Percentiles rank a stretch among this genome's conserved stretches.
Evolutionary conservation across 2,113 vertebrate genomes (phyloP).

Genomic region (Peromyscus maniculatus): DNA sequence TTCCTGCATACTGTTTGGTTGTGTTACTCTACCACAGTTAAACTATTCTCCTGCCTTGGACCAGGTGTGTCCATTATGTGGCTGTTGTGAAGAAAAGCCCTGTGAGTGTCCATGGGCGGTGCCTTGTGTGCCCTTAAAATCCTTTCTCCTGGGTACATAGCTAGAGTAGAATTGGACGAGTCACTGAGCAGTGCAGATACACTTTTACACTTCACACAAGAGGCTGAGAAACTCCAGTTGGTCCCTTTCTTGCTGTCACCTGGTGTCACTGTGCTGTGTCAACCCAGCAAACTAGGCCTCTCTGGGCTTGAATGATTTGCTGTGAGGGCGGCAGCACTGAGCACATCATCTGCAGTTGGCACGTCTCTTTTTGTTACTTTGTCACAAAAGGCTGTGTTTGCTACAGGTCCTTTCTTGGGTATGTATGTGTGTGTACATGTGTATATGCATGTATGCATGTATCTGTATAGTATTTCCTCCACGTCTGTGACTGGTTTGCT

Average conservation of each 20-base stretch:
- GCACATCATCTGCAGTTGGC: background rate
- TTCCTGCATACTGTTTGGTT: background rate
- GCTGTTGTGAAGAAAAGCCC: background rate
- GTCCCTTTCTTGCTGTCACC: background rate
- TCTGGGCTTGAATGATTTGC: constrained; percentile 39
- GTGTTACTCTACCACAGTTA: background rate
- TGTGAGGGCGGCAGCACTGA: background rate
- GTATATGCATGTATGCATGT: background rate
- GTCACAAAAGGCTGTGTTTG: background rate
- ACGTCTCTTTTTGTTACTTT: constrained; percentile 5
- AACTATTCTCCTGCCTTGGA: background rate
- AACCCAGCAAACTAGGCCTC: background rate
- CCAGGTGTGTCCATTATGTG: background rate
- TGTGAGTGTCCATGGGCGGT: background rate
- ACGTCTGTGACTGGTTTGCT: background rate
- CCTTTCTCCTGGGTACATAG: background rate
- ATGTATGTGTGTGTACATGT: background rate
- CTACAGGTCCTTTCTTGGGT: background rate
- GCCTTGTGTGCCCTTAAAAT: background rate
- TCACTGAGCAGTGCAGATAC: background rate
- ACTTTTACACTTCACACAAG: background rate
- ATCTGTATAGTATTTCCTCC: background rate
- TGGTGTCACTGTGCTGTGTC: background rate
- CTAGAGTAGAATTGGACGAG: background rate
- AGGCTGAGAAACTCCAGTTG: background rate